These are phyloP conservation scores for Lagria hirta DNA, from an alignment of 2,888 invertebrate genomes.

Conservation along the genomic window DNA sequence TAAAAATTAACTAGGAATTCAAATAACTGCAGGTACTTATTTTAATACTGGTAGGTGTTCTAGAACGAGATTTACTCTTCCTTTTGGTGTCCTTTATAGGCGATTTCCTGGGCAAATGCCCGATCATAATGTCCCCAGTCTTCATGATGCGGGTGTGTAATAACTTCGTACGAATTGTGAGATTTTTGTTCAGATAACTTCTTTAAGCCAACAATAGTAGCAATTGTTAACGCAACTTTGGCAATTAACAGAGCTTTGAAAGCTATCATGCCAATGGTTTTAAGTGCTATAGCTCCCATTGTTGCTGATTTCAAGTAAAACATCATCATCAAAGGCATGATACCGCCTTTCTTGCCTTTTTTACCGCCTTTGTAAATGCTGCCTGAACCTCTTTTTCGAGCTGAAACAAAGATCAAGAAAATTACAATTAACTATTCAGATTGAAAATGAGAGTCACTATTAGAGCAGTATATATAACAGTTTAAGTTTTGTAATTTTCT, in stretches of 20 bases:
- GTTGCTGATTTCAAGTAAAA: slow-evolving; percentile 79
- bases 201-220: slow-evolving; percentile 70
- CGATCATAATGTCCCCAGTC: slow-evolving; percentile 67
- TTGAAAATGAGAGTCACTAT: too few relatives aligned
- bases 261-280: slow-evolving; percentile 74
- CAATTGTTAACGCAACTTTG: slow-evolving; percentile 78
- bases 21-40: too few relatives aligned
- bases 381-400: slow-evolving; percentile 1
- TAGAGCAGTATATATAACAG: too few relatives aligned
- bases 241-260: slow-evolving; percentile 83
- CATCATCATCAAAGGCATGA: slow-evolving; percentile 73
- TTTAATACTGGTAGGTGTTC: too few relatives aligned
- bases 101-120: slow-evolving; percentile 65
- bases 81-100: slow-evolving; percentile 62
- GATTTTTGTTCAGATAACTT: slow-evolving; percentile 72
- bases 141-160: slow-evolving; percentile 58
- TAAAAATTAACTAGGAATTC: too few relatives aligned
- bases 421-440: background rate
- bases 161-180: slow-evolving; percentile 74
- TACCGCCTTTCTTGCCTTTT: slow-evolving; percentile 64
- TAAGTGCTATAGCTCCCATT: slow-evolving; percentile 75
- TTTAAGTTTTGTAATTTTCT: background rate
- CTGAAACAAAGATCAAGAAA: background rate
- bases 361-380: slow-evolving; percentile 6
- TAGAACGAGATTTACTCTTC: too few relatives aligned